These are phyloP conservation scores for Gambelia wislizenii DNA, from an alignment of 2,797 vertebrate species.

Conservation along the genomic window DNA sequence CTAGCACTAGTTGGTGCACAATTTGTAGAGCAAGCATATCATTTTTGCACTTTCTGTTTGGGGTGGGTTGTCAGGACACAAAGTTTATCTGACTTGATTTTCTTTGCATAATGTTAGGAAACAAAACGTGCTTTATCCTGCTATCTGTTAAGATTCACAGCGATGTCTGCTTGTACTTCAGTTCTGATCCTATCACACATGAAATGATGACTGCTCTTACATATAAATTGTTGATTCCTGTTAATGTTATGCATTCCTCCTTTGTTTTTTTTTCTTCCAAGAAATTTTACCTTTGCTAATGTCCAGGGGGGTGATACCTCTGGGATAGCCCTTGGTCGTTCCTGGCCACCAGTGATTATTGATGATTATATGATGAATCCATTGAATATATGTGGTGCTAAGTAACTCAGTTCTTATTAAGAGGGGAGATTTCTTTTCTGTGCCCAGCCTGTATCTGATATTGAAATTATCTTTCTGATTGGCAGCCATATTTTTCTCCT, in stretches of 20 bases:
- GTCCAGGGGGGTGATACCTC: conserved; percentile 48
- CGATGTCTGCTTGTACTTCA: background rate
- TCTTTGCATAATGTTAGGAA: background rate
- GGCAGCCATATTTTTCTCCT: background rate
- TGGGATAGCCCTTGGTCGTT: conserved; percentile 46
- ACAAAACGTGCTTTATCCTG: background rate
- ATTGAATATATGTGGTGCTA: conserved; percentile 31
- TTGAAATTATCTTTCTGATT: background rate
- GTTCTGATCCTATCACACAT: background rate
- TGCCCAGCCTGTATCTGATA: too few species aligned
- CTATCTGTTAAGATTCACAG: background rate
- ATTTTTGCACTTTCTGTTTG: background rate
- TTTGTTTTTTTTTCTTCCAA: conserved; percentile 12
- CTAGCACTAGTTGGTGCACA: too few species aligned
- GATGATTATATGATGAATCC: background rate
- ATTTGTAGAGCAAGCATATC: background rate
- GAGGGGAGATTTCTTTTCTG: background rate
- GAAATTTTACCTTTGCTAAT: conserved; percentile 50
- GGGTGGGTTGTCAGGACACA: background rate
- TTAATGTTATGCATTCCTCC: background rate
- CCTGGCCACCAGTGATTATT: conserved; percentile 16
- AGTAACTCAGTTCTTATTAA: background rate
- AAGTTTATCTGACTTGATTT: background rate
- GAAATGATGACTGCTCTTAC: fast-evolving
- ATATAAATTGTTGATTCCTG: background rate